Evolutionary conservation across 2,888 invertebrate species (phyloP).

Genomic region (Tineola bisselliella): DNA sequence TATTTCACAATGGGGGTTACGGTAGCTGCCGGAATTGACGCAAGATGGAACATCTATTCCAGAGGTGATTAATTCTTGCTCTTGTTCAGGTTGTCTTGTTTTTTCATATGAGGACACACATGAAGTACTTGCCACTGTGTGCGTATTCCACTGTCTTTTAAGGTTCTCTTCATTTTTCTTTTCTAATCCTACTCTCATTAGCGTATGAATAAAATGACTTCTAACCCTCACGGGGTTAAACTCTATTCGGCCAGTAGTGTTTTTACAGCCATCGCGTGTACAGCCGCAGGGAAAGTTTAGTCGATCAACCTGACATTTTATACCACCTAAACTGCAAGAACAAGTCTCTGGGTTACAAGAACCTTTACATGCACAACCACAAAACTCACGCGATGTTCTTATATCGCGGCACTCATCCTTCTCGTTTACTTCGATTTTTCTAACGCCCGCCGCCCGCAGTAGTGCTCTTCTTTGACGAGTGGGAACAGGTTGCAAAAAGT

Average conservation of each 20-base stretch:
- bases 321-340: slow-evolving; percentile 92
- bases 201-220: slow-evolving; percentile 96
- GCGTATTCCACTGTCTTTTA: slow-evolving; percentile 58
- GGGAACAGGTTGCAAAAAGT: slow-evolving; percentile 91
- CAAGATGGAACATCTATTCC: slow-evolving; percentile 72
- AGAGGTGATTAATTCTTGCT: slow-evolving; percentile 57
- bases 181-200: slow-evolving; percentile 91
- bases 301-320: slow-evolving; percentile 97
- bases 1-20: slow-evolving; percentile 74
- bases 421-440: slow-evolving; percentile 92
- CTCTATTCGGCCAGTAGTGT: slow-evolving; percentile 92
- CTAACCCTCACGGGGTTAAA: slow-evolving; percentile 95
- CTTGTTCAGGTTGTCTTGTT: slow-evolving; percentile 43
- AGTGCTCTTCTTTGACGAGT: slow-evolving; percentile 89
- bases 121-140: slow-evolving; percentile 38
- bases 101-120: slow-evolving; percentile 43
- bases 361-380: slow-evolving; percentile 92
- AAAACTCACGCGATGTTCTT: slow-evolving; percentile 89
- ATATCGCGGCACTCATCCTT: slow-evolving; percentile 95
- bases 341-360: slow-evolving; percentile 96
- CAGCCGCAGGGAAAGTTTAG: slow-evolving; percentile 97
- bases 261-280: slow-evolving; percentile 92
- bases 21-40: slow-evolving; percentile 73
- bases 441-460: slow-evolving; percentile 90
- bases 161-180: slow-evolving; percentile 78